Percentiles rank a stretch among this genome's conserved stretches.
Conservation (phyloP, 2,113 vertebrate genomes). For the Peromyscus polionotus region DNA sequence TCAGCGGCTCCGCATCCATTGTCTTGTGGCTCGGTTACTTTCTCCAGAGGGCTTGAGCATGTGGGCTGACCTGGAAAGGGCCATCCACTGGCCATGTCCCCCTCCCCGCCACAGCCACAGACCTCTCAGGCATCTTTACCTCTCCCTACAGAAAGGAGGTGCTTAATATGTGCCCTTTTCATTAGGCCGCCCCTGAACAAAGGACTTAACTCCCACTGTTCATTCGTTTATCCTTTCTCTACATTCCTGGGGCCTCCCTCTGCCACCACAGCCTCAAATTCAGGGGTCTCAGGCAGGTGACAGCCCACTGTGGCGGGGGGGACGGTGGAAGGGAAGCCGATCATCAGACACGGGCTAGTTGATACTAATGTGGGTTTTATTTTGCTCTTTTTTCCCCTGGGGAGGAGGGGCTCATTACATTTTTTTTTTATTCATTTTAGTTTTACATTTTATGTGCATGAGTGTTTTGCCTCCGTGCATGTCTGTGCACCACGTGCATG, state of each 20-base stretch:
- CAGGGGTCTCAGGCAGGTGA: not conserved
- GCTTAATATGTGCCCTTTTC: not conserved
- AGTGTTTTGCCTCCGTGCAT: not conserved
- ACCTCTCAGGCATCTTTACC: not conserved
- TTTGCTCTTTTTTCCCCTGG: not conserved
- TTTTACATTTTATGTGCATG: not conserved
- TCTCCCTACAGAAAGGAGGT: fast-evolving
- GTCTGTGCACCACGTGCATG: not conserved
- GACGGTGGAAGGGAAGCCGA: not conserved
- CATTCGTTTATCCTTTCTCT: not conserved
- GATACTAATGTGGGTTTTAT: not conserved
- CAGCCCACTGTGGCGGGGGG: not conserved
- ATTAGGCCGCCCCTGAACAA: not conserved
- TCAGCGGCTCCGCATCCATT: not conserved
- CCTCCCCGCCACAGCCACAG: not conserved
- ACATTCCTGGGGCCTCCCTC: not conserved
- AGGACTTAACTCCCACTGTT: not conserved
- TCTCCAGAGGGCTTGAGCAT: not conserved
- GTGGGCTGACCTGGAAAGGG: not conserved
- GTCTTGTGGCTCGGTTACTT: not conserved
- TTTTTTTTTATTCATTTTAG: not conserved
- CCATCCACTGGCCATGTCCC: fast-evolving
- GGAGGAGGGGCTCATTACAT: not conserved
- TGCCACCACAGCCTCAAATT: too few relatives aligned
- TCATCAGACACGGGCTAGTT: not conserved